These are phyloP conservation scores for Alfaro cultratus DNA, from an alignment of 2,797 vertebrate species.

Conservation along the genomic window DNA sequence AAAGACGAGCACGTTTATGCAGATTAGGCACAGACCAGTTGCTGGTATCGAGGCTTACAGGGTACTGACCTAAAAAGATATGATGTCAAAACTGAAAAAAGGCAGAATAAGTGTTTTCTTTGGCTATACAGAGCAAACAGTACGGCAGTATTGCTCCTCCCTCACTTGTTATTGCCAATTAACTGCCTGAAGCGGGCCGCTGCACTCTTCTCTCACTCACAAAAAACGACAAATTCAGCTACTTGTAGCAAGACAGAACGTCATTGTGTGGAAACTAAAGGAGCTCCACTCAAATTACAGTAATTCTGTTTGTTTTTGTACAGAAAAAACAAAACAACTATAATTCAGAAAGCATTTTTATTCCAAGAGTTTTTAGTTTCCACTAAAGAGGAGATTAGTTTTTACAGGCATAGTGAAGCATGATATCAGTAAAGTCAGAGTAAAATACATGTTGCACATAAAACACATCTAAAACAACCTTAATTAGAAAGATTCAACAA, in stretches of 20 bases:
- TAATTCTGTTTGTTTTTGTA: neutral
- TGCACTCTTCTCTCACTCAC: neutral
- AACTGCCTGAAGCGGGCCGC: neutral
- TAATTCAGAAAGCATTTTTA: neutral
- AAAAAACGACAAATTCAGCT: neutral
- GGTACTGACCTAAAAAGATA: neutral
- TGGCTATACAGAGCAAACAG: neutral
- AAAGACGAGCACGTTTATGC: neutral
- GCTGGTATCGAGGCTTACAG: neutral
- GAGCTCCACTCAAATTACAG: neutral
- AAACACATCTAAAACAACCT: neutral
- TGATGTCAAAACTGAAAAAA: neutral
- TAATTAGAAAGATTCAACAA: neutral
- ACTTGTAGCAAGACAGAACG: neutral
- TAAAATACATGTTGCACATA: neutral
- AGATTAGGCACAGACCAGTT: neutral
- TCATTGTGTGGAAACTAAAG: neutral
- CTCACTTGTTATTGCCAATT: neutral
- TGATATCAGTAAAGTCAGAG: neutral
- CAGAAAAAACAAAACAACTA: neutral
- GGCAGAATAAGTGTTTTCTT: neutral
- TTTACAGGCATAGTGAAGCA: neutral
- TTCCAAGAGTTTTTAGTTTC: neutral
- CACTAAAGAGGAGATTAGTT: neutral
- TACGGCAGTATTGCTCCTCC: neutral